Evolutionary conservation across 2,797 vertebrate genomes (phyloP).

Genomic region (Macropodus opercularis): DNA sequence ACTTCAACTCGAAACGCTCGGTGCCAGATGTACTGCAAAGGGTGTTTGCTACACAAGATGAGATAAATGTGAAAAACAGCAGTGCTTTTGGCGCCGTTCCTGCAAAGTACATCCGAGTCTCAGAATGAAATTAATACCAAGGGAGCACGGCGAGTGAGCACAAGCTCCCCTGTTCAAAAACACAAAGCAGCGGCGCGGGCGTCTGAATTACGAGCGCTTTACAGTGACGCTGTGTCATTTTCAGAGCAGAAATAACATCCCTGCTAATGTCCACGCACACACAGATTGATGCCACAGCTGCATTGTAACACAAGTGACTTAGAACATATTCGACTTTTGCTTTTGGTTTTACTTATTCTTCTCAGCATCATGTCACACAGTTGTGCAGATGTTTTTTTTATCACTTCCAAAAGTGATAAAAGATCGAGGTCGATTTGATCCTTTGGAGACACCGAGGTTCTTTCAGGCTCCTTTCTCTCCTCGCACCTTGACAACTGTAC

Average conservation of each 20-base stretch:
- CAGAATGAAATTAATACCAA: conserved; percentile 51
- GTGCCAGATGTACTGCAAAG: conserved; percentile 53
- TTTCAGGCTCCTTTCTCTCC: no score
- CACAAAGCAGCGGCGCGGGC: conserved; percentile 21
- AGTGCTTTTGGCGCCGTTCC: conserved; percentile 53
- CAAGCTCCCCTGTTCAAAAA: conserved; percentile 35
- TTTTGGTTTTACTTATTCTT: no score
- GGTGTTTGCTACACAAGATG: conserved; percentile 47
- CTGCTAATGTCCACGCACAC: background rate
- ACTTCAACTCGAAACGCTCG: conserved; percentile 52
- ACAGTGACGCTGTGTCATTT: conserved; percentile 16
- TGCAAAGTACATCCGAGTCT: conserved; percentile 57
- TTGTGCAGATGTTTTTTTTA: no score
- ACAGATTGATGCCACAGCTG: background rate
- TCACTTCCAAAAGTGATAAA: no score
- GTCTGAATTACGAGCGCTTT: conserved; percentile 16
- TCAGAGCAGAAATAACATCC: background rate
- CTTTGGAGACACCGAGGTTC: no score
- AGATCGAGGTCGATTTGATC: no score
- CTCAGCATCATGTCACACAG: no score
- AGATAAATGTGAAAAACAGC: conserved; percentile 55
- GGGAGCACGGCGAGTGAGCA: conserved; percentile 45
- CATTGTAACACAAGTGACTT: no score
- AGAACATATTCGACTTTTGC: no score
- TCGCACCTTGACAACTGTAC: no score